A percentile compares a stretch with the other conserved stretches of the same genome.
Conservation (phyloP, 2,888 invertebrate genomes). For the Tipula vernalis region DNA sequence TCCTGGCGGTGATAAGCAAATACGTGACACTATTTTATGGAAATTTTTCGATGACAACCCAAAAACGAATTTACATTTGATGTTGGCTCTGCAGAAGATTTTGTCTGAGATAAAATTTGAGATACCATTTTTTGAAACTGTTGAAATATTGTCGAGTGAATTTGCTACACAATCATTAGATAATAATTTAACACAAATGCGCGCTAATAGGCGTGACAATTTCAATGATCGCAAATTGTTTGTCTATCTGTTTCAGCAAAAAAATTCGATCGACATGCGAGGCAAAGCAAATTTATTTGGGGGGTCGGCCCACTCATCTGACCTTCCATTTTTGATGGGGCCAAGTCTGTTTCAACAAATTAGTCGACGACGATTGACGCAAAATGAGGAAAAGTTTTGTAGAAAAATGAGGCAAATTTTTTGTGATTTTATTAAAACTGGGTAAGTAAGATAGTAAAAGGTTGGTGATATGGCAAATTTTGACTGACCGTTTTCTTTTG, state of each 20-base stretch:
- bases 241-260: constrained; percentile 31
- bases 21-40: constrained; percentile 30
- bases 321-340: constrained; percentile 51
- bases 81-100: constrained; percentile 30
- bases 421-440: constrained; percentile 41
- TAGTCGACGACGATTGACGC: constrained; percentile 46
- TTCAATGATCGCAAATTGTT: constrained; percentile 19
- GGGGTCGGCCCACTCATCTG: constrained; percentile 54
- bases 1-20: constrained; percentile 16
- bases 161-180: not conserved
- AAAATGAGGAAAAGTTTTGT: constrained; percentile 45
- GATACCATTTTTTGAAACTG: constrained; percentile 28
- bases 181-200: no score
- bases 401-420: constrained; percentile 39
- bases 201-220: not conserved
- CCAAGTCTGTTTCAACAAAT: constrained; percentile 53
- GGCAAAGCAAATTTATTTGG: constrained; percentile 33
- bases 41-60: constrained; percentile 27
- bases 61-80: constrained; percentile 21
- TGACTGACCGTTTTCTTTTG: not conserved
- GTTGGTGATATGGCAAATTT: not conserved
- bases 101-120: constrained; percentile 32
- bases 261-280: constrained; percentile 34
- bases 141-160: constrained; percentile 23
- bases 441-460: constrained; percentile 33